A percentile compares a stretch with the other conserved stretches of the same genome.
These are phyloP conservation scores for Myotis vivesi DNA, from an alignment of 2,797 vertebrate species.

Conservation along the genomic window DNA sequence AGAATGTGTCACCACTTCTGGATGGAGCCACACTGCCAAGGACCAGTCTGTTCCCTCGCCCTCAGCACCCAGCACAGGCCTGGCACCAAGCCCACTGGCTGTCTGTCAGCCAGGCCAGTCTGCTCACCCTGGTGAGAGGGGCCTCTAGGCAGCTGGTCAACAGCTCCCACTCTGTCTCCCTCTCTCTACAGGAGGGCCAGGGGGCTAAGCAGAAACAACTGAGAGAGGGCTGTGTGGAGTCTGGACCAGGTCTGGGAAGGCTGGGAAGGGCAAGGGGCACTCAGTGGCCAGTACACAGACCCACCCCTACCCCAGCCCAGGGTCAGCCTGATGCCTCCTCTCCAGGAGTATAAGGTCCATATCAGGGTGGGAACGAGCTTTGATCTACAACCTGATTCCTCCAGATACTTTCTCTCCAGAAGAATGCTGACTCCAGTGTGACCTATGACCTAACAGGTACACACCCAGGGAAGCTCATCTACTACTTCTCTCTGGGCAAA, in stretches of 20 bases:
- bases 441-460: neutral
- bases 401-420: neutral
- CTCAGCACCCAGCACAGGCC: neutral
- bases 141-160: neutral
- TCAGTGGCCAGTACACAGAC: neutral
- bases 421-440: slow-evolving; percentile 43
- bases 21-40: neutral
- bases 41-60: neutral
- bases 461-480: neutral
- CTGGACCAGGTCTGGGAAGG: neutral
- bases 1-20: neutral
- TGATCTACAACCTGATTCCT: neutral
- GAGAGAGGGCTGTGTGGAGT: neutral
- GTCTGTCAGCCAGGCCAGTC: neutral
- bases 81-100: neutral
- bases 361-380: neutral
- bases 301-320: neutral
- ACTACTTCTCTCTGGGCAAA: neutral
- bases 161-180: neutral
- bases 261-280: neutral
- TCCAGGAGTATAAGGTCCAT: neutral
- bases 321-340: neutral
- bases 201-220: neutral
- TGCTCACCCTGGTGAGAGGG: neutral
- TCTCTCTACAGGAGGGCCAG: neutral